Conservation (phyloP, 2,888 invertebrate genomes). For the Drosophila stalkeri region DNA sequence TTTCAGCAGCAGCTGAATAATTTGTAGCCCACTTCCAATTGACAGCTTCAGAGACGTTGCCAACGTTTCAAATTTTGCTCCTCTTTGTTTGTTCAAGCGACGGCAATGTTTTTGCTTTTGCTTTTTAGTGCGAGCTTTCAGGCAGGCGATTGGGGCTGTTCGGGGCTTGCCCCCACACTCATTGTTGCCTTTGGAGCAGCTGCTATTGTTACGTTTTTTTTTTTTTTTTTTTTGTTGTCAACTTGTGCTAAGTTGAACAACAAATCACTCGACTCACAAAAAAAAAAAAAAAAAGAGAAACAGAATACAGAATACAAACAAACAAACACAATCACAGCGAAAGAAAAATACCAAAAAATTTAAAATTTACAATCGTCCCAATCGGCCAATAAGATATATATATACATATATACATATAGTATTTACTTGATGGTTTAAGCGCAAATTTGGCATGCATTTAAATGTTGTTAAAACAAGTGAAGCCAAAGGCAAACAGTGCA, state of each 20-base stretch:
- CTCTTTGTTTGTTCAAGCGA: constrained; percentile 63
- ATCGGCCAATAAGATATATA: constrained; percentile 10
- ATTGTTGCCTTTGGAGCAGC: constrained; percentile 79
- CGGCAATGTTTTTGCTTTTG: constrained; percentile 51
- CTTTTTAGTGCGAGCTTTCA: constrained; percentile 16
- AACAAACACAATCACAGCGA: constrained; percentile 71
- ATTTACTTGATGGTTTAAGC: constrained; percentile 30
- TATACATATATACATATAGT: neutral
- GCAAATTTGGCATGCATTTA: constrained; percentile 60
- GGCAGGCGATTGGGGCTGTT: neutral
- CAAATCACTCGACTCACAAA: constrained; percentile 74
- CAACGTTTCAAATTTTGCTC: constrained; percentile 54
- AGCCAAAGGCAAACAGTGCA: constrained; percentile 70
- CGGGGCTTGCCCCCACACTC: constrained; percentile 7
- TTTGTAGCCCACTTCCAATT: constrained; percentile 24
- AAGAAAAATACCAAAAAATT: constrained; percentile 57
- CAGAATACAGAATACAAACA: neutral
- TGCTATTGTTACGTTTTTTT: constrained; percentile 62
- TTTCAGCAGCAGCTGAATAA: constrained; percentile 36
- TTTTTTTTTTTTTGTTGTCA: constrained; percentile 55
- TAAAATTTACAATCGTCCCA: constrained; percentile 40
- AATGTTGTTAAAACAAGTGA: constrained; percentile 54
- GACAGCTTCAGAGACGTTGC: constrained; percentile 54
- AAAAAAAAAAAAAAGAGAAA: constrained; percentile 15
- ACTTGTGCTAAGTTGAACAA: constrained; percentile 79